Evolutionary conservation across 2,113 vertebrate species (phyloP).

Genomic region (Aepyceros melampus): DNA sequence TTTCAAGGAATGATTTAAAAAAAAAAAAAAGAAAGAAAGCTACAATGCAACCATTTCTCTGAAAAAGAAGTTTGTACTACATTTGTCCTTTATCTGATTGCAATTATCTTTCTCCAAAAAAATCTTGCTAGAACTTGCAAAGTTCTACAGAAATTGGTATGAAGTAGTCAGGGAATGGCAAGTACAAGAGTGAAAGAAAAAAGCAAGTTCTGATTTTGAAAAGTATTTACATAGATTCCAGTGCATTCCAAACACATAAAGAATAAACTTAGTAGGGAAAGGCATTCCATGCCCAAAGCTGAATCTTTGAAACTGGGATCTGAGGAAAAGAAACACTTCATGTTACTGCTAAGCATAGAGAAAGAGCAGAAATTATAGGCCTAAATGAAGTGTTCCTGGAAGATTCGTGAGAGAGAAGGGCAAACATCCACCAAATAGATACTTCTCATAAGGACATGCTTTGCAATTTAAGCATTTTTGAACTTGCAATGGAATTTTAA

Average conservation of each 20-base stretch:
- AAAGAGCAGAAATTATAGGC: conserved; percentile 34
- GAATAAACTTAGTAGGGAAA: conserved; percentile 40
- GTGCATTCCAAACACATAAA: conserved; percentile 58
- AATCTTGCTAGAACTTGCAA: conserved; percentile 50
- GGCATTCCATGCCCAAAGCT: neutral
- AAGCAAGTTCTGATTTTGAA: conserved; percentile 26
- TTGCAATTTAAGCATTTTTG: conserved; percentile 67
- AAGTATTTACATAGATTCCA: conserved; percentile 67
- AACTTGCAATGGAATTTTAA: conserved; percentile 70
- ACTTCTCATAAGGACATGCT: conserved; percentile 50
- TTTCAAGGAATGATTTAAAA: neutral
- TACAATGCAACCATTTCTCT: neutral
- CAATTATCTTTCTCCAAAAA: conserved; percentile 14
- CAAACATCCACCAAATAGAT: conserved; percentile 1
- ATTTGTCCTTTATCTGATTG: conserved; percentile 4
- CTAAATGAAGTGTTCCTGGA: neutral
- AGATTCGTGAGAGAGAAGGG: conserved; percentile 18
- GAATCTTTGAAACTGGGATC: conserved; percentile 34
- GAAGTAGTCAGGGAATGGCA: neutral
- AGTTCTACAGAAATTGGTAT: conserved; percentile 9
- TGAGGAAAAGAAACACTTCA: neutral
- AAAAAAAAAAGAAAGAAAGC: neutral
- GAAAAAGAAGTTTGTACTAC: neutral
- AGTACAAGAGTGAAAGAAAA: neutral
- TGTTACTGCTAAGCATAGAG: neutral